Evolutionary conservation across 1,140 invertebrate genomes (phyloP).

Genomic region (Eubasilissa regina): DNA sequence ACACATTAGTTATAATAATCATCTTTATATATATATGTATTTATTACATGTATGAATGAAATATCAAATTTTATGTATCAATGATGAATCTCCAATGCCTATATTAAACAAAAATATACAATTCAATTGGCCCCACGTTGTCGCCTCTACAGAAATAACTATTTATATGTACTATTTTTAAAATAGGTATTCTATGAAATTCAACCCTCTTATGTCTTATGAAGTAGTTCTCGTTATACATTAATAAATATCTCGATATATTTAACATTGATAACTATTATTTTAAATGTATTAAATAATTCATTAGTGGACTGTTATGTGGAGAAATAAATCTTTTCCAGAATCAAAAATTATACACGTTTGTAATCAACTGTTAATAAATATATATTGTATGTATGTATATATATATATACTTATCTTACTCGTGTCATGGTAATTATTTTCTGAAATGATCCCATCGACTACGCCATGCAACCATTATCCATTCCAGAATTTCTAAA

Average conservation of each 20-base stretch:
- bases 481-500: conserved; percentile 67
- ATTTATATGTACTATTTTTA: conserved; percentile 12
- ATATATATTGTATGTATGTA: too few relatives aligned
- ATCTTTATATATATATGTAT: background rate
- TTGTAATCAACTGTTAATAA: conserved; percentile 26
- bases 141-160: background rate
- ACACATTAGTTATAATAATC: background rate
- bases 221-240: background rate
- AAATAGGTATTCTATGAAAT: conserved; percentile 28
- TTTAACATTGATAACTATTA: background rate
- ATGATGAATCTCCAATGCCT: background rate
- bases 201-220: conserved; percentile 34
- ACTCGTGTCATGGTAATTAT: conserved; percentile 42
- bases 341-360: conserved; percentile 32
- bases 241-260: conserved; percentile 24
- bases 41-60: too few relatives aligned
- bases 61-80: conserved; percentile 12
- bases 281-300: background rate
- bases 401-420: conserved; percentile 34
- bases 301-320: conserved; percentile 9
- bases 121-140: conserved; percentile 24
- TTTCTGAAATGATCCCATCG: background rate
- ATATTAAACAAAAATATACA: conserved; percentile 8
- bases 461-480: conserved; percentile 70
- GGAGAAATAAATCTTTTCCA: conserved; percentile 36